Evolutionary conservation across 2,113 vertebrate species (phyloP).

Genomic region (Amblyopsis rosae): DNA sequence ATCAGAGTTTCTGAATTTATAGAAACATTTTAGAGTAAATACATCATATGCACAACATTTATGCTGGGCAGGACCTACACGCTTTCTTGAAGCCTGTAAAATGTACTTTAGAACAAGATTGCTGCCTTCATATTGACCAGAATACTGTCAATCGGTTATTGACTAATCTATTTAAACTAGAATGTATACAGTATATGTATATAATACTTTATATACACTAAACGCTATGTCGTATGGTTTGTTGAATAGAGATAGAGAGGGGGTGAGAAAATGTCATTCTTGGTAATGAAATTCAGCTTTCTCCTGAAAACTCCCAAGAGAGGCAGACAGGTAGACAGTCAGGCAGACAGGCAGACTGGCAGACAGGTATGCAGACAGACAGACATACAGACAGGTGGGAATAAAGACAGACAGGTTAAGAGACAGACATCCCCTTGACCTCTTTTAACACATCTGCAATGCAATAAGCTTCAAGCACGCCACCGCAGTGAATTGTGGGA

Average conservation of each 20-base stretch:
- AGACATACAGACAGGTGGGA: not conserved
- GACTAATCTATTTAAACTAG: too few species aligned
- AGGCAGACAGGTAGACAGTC: conserved; percentile 6
- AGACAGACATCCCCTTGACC: not conserved
- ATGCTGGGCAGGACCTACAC: too few species aligned
- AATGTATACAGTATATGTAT: too few species aligned
- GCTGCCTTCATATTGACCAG: too few species aligned
- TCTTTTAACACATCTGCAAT: conserved; percentile 30
- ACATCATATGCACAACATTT: too few species aligned
- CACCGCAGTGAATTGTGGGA: conserved; percentile 1
- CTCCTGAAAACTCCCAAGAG: not conserved
- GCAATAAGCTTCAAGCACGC: not conserved
- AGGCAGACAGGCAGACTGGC: conserved; percentile 1
- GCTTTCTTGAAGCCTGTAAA: too few species aligned
- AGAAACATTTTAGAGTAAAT: too few species aligned
- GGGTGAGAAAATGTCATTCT: not conserved
- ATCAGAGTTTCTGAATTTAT: too few species aligned
- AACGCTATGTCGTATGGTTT: not conserved
- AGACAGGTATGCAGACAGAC: not conserved
- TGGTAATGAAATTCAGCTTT: conserved; percentile 11
- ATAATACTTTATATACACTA: too few species aligned
- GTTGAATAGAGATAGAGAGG: conserved; percentile 14
- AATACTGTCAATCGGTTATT: too few species aligned
- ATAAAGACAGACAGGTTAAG: not conserved
- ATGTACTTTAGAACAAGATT: too few species aligned